Percentiles rank a stretch among this genome's conserved stretches.
Evolutionary conservation across 2,113 vertebrate species (phyloP).

Genomic region (Myrmecobius fasciatus): DNA sequence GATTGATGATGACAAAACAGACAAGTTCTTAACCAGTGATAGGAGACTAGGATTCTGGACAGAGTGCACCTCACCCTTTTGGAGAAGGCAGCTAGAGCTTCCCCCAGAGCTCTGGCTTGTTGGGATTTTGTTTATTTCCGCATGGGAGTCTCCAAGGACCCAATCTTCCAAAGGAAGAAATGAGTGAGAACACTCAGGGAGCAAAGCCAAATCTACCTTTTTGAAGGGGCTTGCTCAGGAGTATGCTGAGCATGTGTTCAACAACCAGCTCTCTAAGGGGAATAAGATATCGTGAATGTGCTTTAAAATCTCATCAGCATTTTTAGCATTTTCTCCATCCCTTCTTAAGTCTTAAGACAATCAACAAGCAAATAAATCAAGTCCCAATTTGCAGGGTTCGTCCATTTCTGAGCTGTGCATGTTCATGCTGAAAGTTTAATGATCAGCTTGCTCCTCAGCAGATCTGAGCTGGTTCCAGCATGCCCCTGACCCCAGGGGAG

Average conservation of each 20-base stretch:
- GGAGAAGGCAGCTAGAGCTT: background rate
- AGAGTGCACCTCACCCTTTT: background rate
- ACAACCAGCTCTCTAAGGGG: background rate
- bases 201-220: background rate
- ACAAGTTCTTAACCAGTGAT: background rate
- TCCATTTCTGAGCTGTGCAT: background rate
- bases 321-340: background rate
- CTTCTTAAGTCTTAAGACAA: background rate
- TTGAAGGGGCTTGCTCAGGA: background rate
- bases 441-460: background rate
- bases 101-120: background rate
- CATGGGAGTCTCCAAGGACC: background rate
- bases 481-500: background rate
- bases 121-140: background rate
- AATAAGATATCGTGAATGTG: background rate
- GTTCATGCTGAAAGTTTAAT: background rate
- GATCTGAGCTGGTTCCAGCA: background rate
- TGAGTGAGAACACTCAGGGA: background rate
- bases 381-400: background rate
- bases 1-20: background rate
- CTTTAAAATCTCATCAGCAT: background rate
- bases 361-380: background rate
- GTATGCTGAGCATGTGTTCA: background rate
- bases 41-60: background rate
- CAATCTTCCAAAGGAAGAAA: background rate